Evolutionary conservation across 2,797 vertebrate species (phyloP), one percentile per base, ranked within the genome.

Genomic region (Odontamblyopus rebecca): DNA sequence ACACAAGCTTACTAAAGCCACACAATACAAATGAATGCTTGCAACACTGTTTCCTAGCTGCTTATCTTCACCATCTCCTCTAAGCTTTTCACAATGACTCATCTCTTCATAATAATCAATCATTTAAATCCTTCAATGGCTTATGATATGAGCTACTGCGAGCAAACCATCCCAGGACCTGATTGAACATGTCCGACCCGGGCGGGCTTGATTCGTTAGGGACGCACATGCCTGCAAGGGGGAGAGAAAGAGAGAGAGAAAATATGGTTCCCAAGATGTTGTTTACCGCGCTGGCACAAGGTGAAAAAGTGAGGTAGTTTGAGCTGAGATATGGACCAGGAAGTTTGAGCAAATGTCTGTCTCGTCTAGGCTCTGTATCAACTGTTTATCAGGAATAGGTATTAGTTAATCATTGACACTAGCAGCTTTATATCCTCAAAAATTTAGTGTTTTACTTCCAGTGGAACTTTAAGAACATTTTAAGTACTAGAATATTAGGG

Each of bases 321-420:
- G 27, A 27, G 9, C 48, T 29, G 63, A 73, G 82, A 85, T 82
- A 84, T 15, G 30, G 57, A 90, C 82, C 76, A 86, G 87, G 90
- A 90, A 89, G 86, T 88, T 75, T 78, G 75, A 69, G 64, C 61
- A 66, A 61, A 19, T 85, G 62, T 79, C 85, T 85, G 85, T 85
- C 75, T 80, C 29, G 78, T 86, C 57, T 61, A 82, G 71, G 54
- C 72, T 74, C 56, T 32, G 67, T 60, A 76, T 65, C 63, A 79
- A 79, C 85, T 78, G 66, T 79, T 77, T 19, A 30, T 89, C 84
- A 70, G 86, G 71, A 71, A 80, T 78, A 26, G 88, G 89, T 88
- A 91, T 91, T 92, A 26, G 88, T 90, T 88, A 91, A 92, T 91
- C 69, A 92, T 91, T 87, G 27, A 92, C 75, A 18, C 18, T 29